Evolutionary conservation across 2,113 vertebrate species (phyloP), one percentile per base, ranked within the genome.

Genomic region (Siniperca chuatsi): DNA sequence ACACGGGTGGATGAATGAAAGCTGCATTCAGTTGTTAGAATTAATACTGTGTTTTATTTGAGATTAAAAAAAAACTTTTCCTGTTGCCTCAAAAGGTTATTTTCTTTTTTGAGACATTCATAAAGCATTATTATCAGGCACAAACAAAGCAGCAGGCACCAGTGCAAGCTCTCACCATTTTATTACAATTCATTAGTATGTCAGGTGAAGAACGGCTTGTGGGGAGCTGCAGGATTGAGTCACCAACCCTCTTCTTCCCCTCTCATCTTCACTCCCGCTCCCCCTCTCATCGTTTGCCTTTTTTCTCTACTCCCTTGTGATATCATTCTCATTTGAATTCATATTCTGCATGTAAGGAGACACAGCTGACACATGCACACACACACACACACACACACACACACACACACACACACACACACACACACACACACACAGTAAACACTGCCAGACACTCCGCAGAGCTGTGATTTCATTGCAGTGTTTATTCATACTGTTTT

Each of bases 161-260:
- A 23, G 65, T 33, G 29, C 57, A 69, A 52, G 82, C 65, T 79
- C 71, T 71, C 33, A n/a, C 29, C 72, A n/a, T 79, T 77, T 77
- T 29, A 78, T 74, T 62, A 48, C 72, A 65, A 72, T 89, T 87
- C 82, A 87, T 89, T 82, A 75, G 87, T 87, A 77, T 86, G 86
- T 88, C 87, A 90, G 89, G 90, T 91, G 71, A 89, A 83, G 61
- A 89, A 65, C 67, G 6, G 77, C 82, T 87, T 68, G 82, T 89
- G 81, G 54, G 71, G 86, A 92, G 80, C 92, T 94, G 94, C 94
- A 93, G 76, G 79, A 93, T 89, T 95, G 92, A 93, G 90, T 94
- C 93, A 94, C 87, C 89, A 89, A 73, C 85, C 75, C 29, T 68
- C 67, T 57, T 29, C 29, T 87, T 75, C 29, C 52, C 68, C 58